Evolutionary conservation across 2,888 invertebrate genomes (phyloP), one percentile per base, ranked within the genome.

Genomic region (Ametastegia equiseti): DNA sequence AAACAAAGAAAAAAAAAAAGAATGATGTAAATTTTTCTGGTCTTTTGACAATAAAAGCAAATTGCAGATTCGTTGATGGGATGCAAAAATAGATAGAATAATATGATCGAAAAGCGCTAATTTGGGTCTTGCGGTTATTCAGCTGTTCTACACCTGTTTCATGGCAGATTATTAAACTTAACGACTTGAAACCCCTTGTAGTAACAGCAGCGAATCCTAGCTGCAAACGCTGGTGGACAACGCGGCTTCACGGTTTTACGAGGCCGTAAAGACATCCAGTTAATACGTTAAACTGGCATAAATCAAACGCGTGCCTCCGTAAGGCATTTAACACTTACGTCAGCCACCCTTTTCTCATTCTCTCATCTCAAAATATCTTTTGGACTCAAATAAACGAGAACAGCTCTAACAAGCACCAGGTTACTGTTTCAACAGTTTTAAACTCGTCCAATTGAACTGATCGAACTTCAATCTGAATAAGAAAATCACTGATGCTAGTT

Each of bases 221-320:
- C 19, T 54, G 54, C 60, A 60, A 42, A 42, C 9, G 42, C 5
- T 9, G 60, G 60, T 60, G 60, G 60, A 60, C 60, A 60, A 60
- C 23, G 23, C 30, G 3, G 36, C 19, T 67, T 67, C 39, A 36
- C 36, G n/a, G n/a, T 47, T 91, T 91, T 91, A 91, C 89, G 91
- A 88, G 86, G 87, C 88, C 89, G 88, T 91, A 90, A 91, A 91
- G 90, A 90, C 90, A 91, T 89, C 86, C 86, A 89, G 87, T 88
- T 89, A 90, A 91, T 89, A 88, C 87, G 88, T 86, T 87, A 87
- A 89, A 90, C 87, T 88, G 88, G 89, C 88, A 90, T 90, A 88
- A 88, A 88, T 89, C 88, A 89, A 88, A 89, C 85, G 87, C 86
- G 84, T 45, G 33, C 75, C 33, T 36, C 3, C 36, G 36, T 71